Percentiles rank a stretch among this genome's conserved stretches.
Conservation (phyloP, 2,888 invertebrate species). For the Pollenia angustigena region DNA sequence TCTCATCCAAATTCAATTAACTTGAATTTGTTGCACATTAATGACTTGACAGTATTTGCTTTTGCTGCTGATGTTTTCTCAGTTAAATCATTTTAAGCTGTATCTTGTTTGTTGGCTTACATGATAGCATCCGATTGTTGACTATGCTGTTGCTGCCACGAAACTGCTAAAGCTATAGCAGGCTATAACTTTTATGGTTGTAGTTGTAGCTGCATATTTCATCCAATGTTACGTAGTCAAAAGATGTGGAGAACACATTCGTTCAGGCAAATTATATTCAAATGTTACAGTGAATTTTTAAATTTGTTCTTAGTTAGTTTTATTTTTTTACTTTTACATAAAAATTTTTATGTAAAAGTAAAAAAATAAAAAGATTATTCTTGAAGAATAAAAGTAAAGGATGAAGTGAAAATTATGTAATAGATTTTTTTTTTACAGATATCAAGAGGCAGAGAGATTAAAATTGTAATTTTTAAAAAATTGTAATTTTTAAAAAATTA, state of each 20-base stretch:
- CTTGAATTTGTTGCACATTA: slow-evolving; percentile 83
- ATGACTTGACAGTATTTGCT: slow-evolving; percentile 78
- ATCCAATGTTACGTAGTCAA: slow-evolving; percentile 23
- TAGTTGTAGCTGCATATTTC: slow-evolving; percentile 57
- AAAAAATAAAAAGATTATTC: background rate
- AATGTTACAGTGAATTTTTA: slow-evolving; percentile 59
- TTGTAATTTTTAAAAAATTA: background rate
- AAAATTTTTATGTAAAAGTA: background rate
- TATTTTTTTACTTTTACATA: background rate
- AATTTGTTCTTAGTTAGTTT: slow-evolving; percentile 1
- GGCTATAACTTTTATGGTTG: slow-evolving; percentile 6
- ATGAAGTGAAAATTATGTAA: background rate
- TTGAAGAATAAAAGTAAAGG: background rate
- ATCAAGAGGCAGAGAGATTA: slow-evolving; percentile 10
- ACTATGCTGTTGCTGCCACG: slow-evolving; percentile 33
- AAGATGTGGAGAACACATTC: slow-evolving; percentile 49
- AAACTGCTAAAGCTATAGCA: background rate
- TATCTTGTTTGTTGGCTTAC: slow-evolving; percentile 31
- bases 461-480: background rate
- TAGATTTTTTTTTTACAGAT: slow-evolving; percentile 1
- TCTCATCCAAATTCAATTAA: slow-evolving; percentile 74
- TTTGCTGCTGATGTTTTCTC: background rate
- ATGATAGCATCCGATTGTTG: slow-evolving; percentile 40
- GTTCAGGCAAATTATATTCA: slow-evolving; percentile 70
- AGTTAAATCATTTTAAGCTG: slow-evolving; percentile 34